Evolutionary conservation across 2,888 invertebrate species (phyloP), one percentile per base, ranked within the genome.

Genomic region (Andrena praecox): DNA sequence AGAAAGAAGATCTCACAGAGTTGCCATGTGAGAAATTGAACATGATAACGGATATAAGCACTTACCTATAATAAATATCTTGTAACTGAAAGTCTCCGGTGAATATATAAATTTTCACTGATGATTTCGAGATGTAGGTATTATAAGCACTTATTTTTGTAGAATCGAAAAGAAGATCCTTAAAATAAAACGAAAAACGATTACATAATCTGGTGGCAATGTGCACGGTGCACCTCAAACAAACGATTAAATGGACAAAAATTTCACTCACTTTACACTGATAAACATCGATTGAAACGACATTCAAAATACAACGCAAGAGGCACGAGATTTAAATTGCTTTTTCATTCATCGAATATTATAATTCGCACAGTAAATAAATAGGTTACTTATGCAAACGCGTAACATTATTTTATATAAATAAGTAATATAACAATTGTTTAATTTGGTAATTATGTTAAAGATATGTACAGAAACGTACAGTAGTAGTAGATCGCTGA

Each of bases 111-210:
- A 73, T 72, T 72, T 63, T 79, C 63, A 72, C 54, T 59, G 56
- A 59, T 42, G 72, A 68, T 63, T 68, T 70, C 27, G 8, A 31
- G 24, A 50, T 59, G 12, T 20, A 20, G 20, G 20, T 59, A 50
- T 62, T 59, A 63, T 4, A 80, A 69, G 7, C 66, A 73, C 42
- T 81, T 81, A 82, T 73, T 83, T 77, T 70, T 67, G 70, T 16
- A 62, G 27, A 82, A 70, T 73, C 69, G 31, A 69, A 81, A 82
- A 77, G 73, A 83, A 77, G 24, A 66, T 68, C 33, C 73, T 77
- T 67, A 64, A 77, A 81, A 77, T 69, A 77, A 72, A 72, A 72
- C 54, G 50, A 42, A 77, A 64, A 69, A 48, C 35, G 64, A 50
- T 83, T 83, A 83, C 56, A 83, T 83, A 83, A 83, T 70, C 60